These are phyloP conservation scores for Ptychobarbus kaznakovi DNA, from an alignment of 2,797 vertebrate species.

Conservation along the genomic window DNA sequence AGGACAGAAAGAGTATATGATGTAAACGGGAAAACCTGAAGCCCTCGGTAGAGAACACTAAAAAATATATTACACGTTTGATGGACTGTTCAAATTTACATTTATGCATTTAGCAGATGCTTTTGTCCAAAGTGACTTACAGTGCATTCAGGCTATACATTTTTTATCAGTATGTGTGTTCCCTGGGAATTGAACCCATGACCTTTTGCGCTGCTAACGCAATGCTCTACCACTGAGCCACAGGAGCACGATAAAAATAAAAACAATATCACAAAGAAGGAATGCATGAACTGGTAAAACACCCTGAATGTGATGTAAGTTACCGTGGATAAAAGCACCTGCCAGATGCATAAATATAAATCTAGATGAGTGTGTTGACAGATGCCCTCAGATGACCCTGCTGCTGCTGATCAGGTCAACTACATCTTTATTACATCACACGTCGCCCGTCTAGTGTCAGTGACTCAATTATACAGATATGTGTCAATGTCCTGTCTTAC, in stretches of 20 bases:
- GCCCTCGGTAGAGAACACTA: not conserved
- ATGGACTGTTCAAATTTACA: too few relatives aligned
- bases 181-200: too few relatives aligned
- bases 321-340: not conserved
- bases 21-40: slow-evolving; percentile 56
- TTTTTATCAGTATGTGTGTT: too few relatives aligned
- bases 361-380: not conserved
- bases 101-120: too few relatives aligned
- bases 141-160: too few relatives aligned
- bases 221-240: too few relatives aligned
- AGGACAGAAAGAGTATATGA: slow-evolving; percentile 52
- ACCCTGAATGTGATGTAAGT: not conserved
- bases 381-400: slow-evolving; percentile 5
- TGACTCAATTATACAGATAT: not conserved
- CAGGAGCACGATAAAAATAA: too few relatives aligned
- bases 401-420: not conserved
- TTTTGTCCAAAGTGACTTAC: too few relatives aligned
- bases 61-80: too few relatives aligned
- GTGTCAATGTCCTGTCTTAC: not conserved
- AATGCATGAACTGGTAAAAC: not conserved
- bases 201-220: too few relatives aligned
- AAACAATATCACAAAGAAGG: not conserved
- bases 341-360: not conserved
- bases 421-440: slow-evolving; percentile 20
- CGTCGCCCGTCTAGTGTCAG: not conserved